Percentiles rank a stretch among this genome's conserved stretches.
These are phyloP conservation scores for Cynocephalus volans DNA, from an alignment of 2,113 vertebrate genomes.

Conservation along the genomic window DNA sequence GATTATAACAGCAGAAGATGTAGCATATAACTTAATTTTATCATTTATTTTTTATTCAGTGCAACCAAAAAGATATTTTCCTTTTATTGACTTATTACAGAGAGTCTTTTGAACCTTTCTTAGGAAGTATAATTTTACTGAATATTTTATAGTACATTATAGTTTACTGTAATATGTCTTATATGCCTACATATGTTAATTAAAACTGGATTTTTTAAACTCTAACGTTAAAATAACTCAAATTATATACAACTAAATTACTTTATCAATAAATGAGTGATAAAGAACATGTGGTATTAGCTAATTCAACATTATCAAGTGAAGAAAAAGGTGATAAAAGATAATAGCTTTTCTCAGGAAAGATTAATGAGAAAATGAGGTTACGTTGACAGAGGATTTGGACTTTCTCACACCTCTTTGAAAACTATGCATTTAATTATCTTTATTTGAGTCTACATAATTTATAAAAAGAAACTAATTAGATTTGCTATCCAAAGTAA, in stretches of 20 bases:
- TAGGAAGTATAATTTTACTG: slow-evolving; percentile 55
- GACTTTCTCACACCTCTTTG: slow-evolving; percentile 47
- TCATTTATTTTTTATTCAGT: slow-evolving; percentile 9
- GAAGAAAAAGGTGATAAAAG: slow-evolving; percentile 63
- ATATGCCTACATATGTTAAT: neutral
- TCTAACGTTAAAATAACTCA: slow-evolving; percentile 68
- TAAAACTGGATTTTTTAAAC: slow-evolving; percentile 23
- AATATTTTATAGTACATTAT: slow-evolving; percentile 40
- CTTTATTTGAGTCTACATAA: slow-evolving; percentile 53
- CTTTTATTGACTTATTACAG: slow-evolving; percentile 21
- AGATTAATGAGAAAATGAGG: slow-evolving; percentile 66
- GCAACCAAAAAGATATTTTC: slow-evolving; percentile 37
- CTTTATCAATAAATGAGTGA: neutral
- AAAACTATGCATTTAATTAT: neutral
- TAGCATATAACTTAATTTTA: slow-evolving; percentile 6
- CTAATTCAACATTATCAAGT: slow-evolving; percentile 45
- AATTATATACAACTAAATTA: neutral
- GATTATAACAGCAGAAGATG: neutral
- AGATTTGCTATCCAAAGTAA: slow-evolving; percentile 38
- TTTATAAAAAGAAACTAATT: slow-evolving; percentile 65
- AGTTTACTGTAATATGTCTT: neutral
- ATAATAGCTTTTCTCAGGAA: slow-evolving; percentile 70
- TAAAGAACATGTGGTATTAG: neutral
- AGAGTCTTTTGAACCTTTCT: neutral
- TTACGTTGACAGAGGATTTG: neutral